Percentiles rank a stretch among this genome's conserved stretches.
Evolutionary conservation across 1,140 invertebrate genomes (phyloP).

Genomic region (Cotesia vestalis): DNA sequence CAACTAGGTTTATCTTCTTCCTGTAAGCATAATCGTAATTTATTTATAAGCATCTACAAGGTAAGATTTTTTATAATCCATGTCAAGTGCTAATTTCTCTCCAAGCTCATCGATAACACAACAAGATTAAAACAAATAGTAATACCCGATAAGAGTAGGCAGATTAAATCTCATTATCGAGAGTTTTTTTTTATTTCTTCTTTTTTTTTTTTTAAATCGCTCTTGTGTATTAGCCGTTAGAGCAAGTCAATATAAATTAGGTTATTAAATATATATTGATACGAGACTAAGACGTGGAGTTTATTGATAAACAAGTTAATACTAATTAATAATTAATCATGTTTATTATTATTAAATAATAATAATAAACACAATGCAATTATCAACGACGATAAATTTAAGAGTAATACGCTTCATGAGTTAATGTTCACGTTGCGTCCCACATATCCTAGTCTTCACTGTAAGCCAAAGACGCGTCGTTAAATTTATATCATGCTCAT

Average conservation of each 20-base stretch:
- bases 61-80: constrained; percentile 34
- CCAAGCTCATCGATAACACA: constrained; percentile 8
- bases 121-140: constrained; percentile 16
- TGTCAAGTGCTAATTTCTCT: constrained; percentile 17
- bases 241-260: constrained; percentile 33
- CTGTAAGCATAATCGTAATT: constrained; percentile 41
- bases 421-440: constrained; percentile 17
- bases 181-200: constrained; percentile 2
- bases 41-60: constrained; percentile 44
- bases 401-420: constrained; percentile 16
- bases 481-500: background rate
- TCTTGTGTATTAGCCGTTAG: constrained; percentile 33
- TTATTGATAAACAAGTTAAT: constrained; percentile 8
- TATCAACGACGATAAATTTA: constrained; percentile 26
- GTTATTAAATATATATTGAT: constrained; percentile 13
- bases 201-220: constrained; percentile 11
- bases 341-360: background rate
- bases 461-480: constrained; percentile 12
- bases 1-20: constrained; percentile 63
- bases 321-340: background rate
- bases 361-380: constrained; percentile 7
- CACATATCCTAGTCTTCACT: constrained; percentile 17
- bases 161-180: constrained; percentile 37
- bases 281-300: constrained; percentile 9
- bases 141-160: constrained; percentile 18